Evolutionary conservation across 2,113 vertebrate species (phyloP).

Genomic region (Hemichromis elongatus): DNA sequence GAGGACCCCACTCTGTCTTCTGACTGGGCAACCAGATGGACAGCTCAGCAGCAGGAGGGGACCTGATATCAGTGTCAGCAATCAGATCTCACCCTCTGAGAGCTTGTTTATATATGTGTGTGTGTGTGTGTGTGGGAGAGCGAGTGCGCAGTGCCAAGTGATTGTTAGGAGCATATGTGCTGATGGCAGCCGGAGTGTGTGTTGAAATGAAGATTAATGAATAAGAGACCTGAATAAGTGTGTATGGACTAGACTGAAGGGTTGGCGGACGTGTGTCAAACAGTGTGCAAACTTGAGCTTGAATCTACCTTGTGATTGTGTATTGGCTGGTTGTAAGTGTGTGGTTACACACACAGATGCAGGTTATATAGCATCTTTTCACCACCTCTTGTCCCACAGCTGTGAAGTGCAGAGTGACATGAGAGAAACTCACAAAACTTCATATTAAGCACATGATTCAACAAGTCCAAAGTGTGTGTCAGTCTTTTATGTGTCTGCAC

Average conservation of each 20-base stretch:
- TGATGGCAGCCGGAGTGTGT: conserved; percentile 66
- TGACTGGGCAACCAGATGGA: conserved; percentile 68
- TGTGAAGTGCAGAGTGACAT: conserved; percentile 55
- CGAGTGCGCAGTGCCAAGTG: conserved; percentile 57
- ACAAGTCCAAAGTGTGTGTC: conserved; percentile 14
- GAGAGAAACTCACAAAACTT: conserved; percentile 27
- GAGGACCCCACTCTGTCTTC: conserved; percentile 62
- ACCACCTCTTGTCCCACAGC: conserved; percentile 47
- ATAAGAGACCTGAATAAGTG: conserved; percentile 29
- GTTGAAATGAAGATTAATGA: conserved; percentile 76
- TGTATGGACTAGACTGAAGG: conserved; percentile 26
- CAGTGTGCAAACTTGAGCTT: conserved; percentile 27
- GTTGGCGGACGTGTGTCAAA: conserved; percentile 36
- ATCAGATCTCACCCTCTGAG: conserved; percentile 67
- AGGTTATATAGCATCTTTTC: conserved; percentile 47
- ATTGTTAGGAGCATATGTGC: conserved; percentile 69
- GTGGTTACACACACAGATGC: not conserved
- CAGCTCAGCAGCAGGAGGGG: conserved; percentile 57
- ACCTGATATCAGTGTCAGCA: conserved; percentile 68
- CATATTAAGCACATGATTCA: conserved; percentile 3
- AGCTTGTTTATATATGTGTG: conserved; percentile 35
- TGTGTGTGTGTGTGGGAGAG: not conserved
- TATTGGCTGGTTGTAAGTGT: not conserved
- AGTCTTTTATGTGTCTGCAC: not conserved
- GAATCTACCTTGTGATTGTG: not conserved